Percentiles rank a stretch among this genome's conserved stretches.
phyloP scores from a whole-genome alignment of 1,140 invertebrate genomes.

The Oryctes rhinoceros region DNA sequence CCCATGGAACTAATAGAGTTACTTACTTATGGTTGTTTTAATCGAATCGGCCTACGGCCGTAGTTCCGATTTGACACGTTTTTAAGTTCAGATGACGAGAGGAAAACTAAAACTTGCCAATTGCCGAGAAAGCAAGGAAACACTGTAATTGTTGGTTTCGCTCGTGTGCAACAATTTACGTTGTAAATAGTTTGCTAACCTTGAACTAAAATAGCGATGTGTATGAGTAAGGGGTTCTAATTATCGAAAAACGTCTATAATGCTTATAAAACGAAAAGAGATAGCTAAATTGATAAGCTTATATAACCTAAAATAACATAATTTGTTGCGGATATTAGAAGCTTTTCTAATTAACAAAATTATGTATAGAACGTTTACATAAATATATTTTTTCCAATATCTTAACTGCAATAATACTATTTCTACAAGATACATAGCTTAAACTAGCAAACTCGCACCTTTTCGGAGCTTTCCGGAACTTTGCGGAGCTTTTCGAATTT shows the following conservation, averaged over 20 bases:
- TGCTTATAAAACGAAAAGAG: neutral
- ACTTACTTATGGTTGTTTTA: slow-evolving; percentile 3
- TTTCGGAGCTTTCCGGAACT: too few species aligned
- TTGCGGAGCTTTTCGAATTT: too few species aligned
- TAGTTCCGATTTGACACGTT: neutral
- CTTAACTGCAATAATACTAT: too few species aligned
- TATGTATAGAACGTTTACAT: too few species aligned
- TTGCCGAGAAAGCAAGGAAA: neutral
- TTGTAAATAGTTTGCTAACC: neutral
- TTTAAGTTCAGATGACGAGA: slow-evolving; percentile 8
- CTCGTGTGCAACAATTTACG: slow-evolving; percentile 15
- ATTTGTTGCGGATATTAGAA: too few species aligned
- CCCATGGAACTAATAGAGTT: neutral
- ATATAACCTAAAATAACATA: too few species aligned
- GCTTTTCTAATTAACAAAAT: too few species aligned
- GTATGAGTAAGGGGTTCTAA: slow-evolving; percentile 11
- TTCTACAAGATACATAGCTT: too few species aligned
- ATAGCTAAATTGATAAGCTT: neutral
- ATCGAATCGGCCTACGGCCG: neutral
- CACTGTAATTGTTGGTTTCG: neutral
- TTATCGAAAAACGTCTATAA: neutral
- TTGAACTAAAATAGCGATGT: slow-evolving; percentile 30
- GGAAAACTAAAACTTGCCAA: neutral
- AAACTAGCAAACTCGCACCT: too few species aligned
- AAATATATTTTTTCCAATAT: too few species aligned